Conservation (phyloP, 2,113 vertebrate genomes). For the Rhynchopsitta pachyrhyncha region DNA sequence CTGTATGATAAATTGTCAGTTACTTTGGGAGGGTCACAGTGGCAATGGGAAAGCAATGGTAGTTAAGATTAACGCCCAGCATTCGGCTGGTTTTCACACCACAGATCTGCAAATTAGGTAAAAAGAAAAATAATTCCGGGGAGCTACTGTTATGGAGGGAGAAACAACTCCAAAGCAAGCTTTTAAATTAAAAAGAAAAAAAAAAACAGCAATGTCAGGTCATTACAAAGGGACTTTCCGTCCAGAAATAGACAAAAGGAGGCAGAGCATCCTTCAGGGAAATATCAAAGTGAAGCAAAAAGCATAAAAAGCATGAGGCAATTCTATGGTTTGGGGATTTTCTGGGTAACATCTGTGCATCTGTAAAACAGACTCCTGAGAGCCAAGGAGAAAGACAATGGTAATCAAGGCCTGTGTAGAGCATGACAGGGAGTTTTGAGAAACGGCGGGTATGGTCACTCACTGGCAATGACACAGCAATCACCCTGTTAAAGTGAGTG, state of each 20-base stretch:
- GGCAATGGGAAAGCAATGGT: not conserved
- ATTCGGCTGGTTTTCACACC: not conserved
- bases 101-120: not conserved
- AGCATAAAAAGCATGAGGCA: not conserved
- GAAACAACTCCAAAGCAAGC: not conserved
- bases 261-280: not conserved
- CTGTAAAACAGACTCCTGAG: not conserved
- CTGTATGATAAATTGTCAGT: not conserved
- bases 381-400: not conserved
- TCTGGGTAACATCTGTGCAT: not conserved
- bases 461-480: not conserved
- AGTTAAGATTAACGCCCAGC: not conserved
- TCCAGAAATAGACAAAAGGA: not conserved
- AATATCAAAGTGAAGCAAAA: not conserved
- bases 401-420: not conserved
- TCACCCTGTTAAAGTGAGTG: fast-evolving
- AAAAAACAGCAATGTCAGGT: not conserved
- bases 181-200: not conserved
- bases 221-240: not conserved
- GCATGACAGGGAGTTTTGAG: not conserved
- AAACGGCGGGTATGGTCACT: fast-evolving
- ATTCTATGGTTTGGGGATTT: not conserved
- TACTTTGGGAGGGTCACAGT: not conserved
- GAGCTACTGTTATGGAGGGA: not conserved
- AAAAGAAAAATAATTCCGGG: not conserved